These are phyloP conservation scores for Sarcophaga bullata DNA, from an alignment of 1,140 invertebrate species.

Conservation along the genomic window DNA sequence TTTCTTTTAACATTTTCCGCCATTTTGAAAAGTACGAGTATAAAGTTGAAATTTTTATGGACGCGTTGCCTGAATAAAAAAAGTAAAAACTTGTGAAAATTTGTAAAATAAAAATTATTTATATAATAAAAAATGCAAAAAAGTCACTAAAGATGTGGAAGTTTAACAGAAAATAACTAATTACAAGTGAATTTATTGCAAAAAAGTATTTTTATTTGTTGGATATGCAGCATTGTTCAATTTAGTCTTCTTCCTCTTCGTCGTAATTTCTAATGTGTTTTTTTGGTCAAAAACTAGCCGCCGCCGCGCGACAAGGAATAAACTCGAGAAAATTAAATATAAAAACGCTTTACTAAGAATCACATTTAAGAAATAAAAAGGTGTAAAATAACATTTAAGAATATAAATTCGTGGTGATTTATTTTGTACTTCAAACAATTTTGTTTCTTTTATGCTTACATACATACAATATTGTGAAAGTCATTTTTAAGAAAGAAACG, in stretches of 20 bases:
- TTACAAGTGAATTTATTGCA: background rate
- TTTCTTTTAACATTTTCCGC: constrained; percentile 52
- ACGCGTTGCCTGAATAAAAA: constrained; percentile 63
- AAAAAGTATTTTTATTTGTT: background rate
- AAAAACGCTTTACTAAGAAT: background rate
- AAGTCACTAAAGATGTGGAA: background rate
- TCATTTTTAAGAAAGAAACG: background rate
- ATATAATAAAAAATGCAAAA: background rate
- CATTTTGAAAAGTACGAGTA: constrained; percentile 65
- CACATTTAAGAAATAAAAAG: too few species aligned
- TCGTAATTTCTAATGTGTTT: background rate
- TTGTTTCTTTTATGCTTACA: too few species aligned
- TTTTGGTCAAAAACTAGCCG: constrained; percentile 20
- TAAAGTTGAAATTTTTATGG: constrained; percentile 59
- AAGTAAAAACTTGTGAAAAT: constrained; percentile 39
- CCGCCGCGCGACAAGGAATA: constrained; percentile 33
- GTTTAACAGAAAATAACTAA: background rate
- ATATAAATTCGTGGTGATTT: too few species aligned
- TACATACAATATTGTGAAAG: constrained; percentile 11
- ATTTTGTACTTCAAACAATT: too few species aligned
- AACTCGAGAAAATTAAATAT: background rate
- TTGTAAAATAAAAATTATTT: background rate
- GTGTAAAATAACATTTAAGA: background rate
- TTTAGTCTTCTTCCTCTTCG: background rate
- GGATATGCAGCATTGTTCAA: constrained; percentile 11